Evolutionary conservation across 2,888 invertebrate species (phyloP), one percentile per base, ranked within the genome.

Genomic region (Nineta flava): DNA sequence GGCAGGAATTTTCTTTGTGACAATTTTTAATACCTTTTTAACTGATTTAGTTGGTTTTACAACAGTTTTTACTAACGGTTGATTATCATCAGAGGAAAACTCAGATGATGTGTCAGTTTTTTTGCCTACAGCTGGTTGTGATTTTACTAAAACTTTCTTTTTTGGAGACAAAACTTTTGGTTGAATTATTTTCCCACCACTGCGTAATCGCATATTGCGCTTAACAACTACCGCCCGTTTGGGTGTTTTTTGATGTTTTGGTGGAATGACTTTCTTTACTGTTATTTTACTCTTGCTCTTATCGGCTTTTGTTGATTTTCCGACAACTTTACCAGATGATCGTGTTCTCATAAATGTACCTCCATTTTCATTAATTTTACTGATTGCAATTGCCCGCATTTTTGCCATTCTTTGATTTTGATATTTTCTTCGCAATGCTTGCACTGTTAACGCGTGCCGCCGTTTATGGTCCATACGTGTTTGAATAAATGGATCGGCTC

Each of bases 401-500:
- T 77, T 76, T 2, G 75, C 75, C 58, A 77, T 65, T 56, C 75
- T 70, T 58, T 78, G 77, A 53, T 75, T 75, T 56, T 76, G 76
- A 58, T 76, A 76, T 58, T 76, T 77, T 55, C 74, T 71, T 50
- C 74, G 70, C 17, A 77, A 59, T 12, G 74, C 75, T 60, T 73
- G 76, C 19, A 77, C 66, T 6, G 75, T 71, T 9, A 67, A 56
- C 10, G 68, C 67, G 55, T 68, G 67, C 46, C 66, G 55, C 46
- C 68, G 55, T 55, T 67, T 68, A 52, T 61, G 63, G 53, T 68
- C 67, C 65, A 68, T 66, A 53, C 62, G 61, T 51, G 64, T 65
- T 26, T 67, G 66, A 21, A 67, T 62, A 49, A 67, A 62, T 2
- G 68, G 68, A 60, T 74, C 75, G 3, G 75, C 74, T 40, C 73